Evolutionary conservation across 92 coral and sea anemone species (phyloP).

Genomic region (Porites cylindrica): DNA sequence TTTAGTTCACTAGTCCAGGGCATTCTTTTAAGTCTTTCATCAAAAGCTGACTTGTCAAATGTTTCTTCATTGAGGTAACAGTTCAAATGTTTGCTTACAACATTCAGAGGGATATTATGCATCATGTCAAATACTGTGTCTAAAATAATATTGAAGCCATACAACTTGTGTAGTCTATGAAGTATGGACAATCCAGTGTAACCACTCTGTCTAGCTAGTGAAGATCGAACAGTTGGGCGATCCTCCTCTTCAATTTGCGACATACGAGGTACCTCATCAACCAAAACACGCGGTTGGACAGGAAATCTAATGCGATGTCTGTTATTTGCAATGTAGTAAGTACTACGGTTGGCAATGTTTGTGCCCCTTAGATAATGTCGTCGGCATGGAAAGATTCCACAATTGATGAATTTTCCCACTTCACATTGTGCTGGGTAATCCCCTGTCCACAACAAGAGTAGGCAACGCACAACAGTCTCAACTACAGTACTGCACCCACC

Average conservation of each 20-base stretch:
- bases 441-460: conserved; percentile 43
- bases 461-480: conserved; percentile 26
- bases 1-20: conserved; percentile 51
- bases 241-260: conserved; percentile 49
- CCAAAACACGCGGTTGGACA: conserved; percentile 28
- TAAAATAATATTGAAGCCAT: conserved; percentile 66
- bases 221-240: conserved; percentile 48
- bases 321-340: conserved; percentile 52
- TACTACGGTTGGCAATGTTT: neutral
- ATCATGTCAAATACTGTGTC: too few species aligned
- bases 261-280: conserved; percentile 40
- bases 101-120: too few species aligned
- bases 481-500: conserved; percentile 6
- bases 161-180: conserved; percentile 64
- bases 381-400: conserved; percentile 50
- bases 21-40: too few species aligned
- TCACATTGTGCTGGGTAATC: conserved; percentile 44
- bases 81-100: too few species aligned
- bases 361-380: conserved; percentile 52
- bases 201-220: conserved; percentile 44
- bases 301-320: conserved; percentile 53
- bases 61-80: too few species aligned
- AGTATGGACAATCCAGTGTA: conserved; percentile 60
- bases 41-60: too few species aligned
- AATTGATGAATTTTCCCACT: conserved; percentile 56